A percentile compares a stretch with the other conserved stretches of the same genome.
phyloP scores from a whole-genome alignment of 2,113 vertebrate genomes.

The Recurvirostra avosetta region DNA sequence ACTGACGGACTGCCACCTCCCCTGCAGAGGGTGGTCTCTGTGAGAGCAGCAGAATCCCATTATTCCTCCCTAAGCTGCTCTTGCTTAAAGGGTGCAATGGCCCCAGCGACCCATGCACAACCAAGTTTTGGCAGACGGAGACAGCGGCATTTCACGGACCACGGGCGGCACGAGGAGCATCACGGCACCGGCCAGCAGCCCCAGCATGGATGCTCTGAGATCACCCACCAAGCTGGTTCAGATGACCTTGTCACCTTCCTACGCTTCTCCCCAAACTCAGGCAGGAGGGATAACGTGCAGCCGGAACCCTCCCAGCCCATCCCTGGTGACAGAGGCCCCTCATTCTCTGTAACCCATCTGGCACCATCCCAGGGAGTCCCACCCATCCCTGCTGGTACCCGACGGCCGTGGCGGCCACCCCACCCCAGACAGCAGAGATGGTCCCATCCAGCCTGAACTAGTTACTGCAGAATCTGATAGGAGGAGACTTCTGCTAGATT shows the following conservation, averaged over 20 bases:
- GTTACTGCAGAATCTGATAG: neutral
- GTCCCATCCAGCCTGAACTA: neutral
- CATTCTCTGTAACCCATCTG: accelerated
- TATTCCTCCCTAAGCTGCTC: neutral
- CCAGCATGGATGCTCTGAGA: accelerated
- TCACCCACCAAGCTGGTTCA: neutral
- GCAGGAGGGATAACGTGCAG: accelerated
- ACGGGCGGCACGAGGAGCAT: neutral
- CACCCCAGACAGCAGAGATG: neutral
- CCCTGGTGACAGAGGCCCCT: neutral
- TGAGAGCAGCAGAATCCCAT: neutral
- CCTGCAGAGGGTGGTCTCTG: accelerated
- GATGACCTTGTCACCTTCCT: neutral
- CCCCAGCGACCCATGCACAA: accelerated
- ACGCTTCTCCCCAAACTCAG: neutral
- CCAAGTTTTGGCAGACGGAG: accelerated
- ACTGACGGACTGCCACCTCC: neutral
- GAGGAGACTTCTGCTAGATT: neutral
- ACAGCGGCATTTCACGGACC: neutral
- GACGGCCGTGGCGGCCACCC: accelerated
- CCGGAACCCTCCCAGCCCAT: neutral
- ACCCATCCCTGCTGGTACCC: neutral
- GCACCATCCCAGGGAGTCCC: neutral
- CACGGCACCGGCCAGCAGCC: accelerated
- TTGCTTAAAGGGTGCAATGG: accelerated